These are phyloP conservation scores for Magallana angulata DNA, from an alignment of 1,140 invertebrate genomes.

Conservation along the genomic window DNA sequence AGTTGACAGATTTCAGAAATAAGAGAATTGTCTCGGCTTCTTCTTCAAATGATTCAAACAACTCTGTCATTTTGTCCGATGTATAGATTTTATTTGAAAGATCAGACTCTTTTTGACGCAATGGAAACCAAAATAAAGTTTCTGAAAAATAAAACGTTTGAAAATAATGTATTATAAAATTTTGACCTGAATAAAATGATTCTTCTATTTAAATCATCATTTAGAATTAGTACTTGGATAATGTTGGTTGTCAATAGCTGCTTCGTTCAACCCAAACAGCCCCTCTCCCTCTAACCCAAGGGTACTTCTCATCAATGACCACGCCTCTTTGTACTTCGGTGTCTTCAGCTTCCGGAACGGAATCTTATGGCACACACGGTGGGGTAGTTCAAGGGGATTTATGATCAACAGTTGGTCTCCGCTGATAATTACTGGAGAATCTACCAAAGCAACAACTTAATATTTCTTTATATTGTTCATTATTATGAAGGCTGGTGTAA, in stretches of 20 bases:
- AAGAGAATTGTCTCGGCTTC: conserved; percentile 56
- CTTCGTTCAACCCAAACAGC: neutral
- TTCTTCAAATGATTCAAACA: conserved; percentile 61
- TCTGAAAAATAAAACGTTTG: conserved; percentile 27
- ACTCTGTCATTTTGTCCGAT: conserved; percentile 57
- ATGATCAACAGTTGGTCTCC: conserved; percentile 68
- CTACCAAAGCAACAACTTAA: conserved; percentile 55
- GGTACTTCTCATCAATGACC: neutral
- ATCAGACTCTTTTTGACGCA: conserved; percentile 48
- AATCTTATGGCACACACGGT: conserved; percentile 50
- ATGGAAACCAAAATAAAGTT: conserved; percentile 68
- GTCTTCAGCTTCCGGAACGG: conserved; percentile 20
- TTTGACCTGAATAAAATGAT: too few species aligned
- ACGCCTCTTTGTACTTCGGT: neutral
- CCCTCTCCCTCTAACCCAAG: neutral
- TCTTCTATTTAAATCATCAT: too few species aligned
- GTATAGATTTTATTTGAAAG: conserved; percentile 60
- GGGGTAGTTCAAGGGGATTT: conserved; percentile 64
- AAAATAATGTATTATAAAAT: neutral
- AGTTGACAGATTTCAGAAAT: conserved; percentile 57
- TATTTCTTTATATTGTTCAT: too few species aligned
- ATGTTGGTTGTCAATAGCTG: neutral
- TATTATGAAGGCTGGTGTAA: too few species aligned
- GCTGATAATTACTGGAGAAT: conserved; percentile 72
- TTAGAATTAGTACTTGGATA: neutral